Conservation (phyloP, 2,888 invertebrate genomes). For the Pyrrhosoma nymphula region DNA sequence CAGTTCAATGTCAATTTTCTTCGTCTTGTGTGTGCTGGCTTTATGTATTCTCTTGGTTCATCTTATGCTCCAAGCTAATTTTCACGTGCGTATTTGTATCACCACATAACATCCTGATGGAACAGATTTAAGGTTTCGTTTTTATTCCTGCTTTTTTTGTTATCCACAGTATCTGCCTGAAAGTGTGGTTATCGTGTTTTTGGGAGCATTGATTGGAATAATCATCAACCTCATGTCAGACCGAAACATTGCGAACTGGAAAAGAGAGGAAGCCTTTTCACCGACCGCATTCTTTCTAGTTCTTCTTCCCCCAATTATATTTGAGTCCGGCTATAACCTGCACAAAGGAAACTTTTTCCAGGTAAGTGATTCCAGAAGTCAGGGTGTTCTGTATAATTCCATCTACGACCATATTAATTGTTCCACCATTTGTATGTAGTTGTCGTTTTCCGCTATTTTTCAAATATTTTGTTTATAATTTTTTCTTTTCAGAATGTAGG, state of each 20-base stretch:
- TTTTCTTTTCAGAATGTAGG: constrained; percentile 92
- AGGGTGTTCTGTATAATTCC: not conserved
- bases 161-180: constrained; percentile 98
- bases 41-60: constrained; percentile 97
- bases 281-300: constrained; percentile 99
- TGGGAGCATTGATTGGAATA: constrained; percentile 95
- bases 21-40: constrained; percentile 96
- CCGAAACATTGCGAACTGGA: constrained; percentile 95
- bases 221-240: constrained; percentile 93
- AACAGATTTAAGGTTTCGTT: not conserved
- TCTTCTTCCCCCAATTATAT: constrained; percentile 97
- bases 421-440: not conserved
- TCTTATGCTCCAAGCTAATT: constrained; percentile 93
- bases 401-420: too few species aligned
- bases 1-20: constrained; percentile 98
- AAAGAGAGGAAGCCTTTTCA: constrained; percentile 98
- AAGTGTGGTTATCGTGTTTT: constrained; percentile 96
- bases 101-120: not conserved
- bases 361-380: not conserved
- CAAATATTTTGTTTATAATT: not conserved
- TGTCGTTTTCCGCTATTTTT: not conserved
- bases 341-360: constrained; percentile 96
- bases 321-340: constrained; percentile 99
- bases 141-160: not conserved
- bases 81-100: constrained; percentile 9